Evolutionary conservation across 2,113 vertebrate species (phyloP).

Genomic region (Athene noctua): DNA sequence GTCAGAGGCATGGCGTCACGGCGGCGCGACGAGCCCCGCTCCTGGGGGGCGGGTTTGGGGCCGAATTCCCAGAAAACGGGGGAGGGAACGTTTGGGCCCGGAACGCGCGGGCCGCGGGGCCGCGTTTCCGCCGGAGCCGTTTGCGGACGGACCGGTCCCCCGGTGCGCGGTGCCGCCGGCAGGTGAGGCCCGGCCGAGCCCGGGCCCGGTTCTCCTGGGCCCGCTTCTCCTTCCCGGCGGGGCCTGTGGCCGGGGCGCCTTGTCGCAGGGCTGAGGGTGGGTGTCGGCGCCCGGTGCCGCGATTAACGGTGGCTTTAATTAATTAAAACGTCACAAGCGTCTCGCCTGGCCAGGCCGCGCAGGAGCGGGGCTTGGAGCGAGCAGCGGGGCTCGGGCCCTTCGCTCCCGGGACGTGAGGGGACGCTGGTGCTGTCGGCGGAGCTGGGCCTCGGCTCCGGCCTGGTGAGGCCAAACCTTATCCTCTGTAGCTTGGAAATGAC

Average conservation of each 20-base stretch:
- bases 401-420: too few species aligned
- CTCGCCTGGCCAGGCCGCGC: neutral
- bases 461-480: rapidly evolving
- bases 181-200: neutral
- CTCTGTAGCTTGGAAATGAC: rapidly evolving
- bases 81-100: neutral
- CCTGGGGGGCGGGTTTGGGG: neutral
- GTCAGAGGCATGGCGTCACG: neutral
- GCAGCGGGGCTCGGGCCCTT: too few species aligned
- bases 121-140: neutral
- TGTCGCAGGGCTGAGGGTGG: neutral
- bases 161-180: neutral
- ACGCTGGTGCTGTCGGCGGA: neutral
- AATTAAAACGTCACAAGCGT: neutral
- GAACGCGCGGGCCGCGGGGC: rapidly evolving
- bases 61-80: neutral
- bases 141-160: neutral
- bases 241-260: neutral
- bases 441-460: too few species aligned
- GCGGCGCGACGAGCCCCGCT: neutral
- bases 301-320: neutral
- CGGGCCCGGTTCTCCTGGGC: neutral
- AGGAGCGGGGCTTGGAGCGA: neutral
- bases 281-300: neutral
- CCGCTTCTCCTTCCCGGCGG: too few species aligned